A percentile compares a stretch with the other conserved stretches of the same genome.
Conservation (phyloP, 2,888 invertebrate species). For the Lycaena phlaeas region DNA sequence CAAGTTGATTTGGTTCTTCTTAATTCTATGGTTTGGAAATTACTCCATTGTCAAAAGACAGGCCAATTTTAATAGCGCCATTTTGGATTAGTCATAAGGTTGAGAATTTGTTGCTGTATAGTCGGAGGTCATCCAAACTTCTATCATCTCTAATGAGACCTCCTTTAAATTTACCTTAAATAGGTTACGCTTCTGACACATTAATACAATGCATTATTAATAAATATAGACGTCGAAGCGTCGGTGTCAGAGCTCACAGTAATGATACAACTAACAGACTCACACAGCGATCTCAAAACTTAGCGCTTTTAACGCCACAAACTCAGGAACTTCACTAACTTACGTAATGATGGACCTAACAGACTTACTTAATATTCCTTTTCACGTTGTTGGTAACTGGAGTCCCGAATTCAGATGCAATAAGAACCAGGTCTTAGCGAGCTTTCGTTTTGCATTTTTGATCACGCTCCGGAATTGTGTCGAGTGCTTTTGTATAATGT, state of each 20-base stretch:
- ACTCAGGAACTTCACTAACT: neutral
- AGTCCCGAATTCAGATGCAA: conserved; percentile 10
- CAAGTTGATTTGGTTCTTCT: neutral
- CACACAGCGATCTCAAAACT: conserved; percentile 3
- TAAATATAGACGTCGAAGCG: too few species aligned
- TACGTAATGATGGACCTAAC: neutral
- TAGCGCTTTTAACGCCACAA: conserved; percentile 3
- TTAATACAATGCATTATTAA: too few species aligned
- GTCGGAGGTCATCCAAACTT: too few species aligned
- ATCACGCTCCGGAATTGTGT: conserved; percentile 18
- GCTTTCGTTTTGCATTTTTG: conserved; percentile 20
- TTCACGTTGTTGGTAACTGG: neutral
- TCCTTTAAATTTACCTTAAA: too few species aligned
- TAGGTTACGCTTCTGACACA: too few species aligned
- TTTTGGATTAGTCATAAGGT: too few species aligned
- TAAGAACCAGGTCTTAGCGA: conserved; percentile 12
- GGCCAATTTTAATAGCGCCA: too few species aligned
- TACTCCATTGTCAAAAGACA: too few species aligned
- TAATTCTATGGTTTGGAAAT: too few species aligned
- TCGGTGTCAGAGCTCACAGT: too few species aligned
- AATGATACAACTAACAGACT: neutral
- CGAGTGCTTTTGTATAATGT: conserved; percentile 16
- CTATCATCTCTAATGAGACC: too few species aligned
- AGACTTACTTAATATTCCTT: conserved; percentile 7
- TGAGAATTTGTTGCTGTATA: too few species aligned